Conservation (phyloP, 1,140 invertebrate genomes). For the Venturia canescens region DNA sequence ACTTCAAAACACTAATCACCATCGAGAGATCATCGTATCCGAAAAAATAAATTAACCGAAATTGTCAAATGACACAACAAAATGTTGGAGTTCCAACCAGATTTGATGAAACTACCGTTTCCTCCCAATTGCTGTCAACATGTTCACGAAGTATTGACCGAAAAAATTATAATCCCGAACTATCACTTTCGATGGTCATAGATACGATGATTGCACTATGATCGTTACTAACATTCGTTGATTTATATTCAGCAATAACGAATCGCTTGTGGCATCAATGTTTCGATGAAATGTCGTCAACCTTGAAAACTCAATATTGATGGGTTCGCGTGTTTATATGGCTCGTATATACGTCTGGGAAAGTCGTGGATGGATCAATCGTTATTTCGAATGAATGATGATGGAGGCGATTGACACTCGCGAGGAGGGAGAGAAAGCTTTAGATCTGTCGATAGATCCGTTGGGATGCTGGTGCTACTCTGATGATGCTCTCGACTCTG, state of each 20-base stretch:
- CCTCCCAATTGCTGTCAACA: no score
- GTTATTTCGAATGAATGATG: background rate
- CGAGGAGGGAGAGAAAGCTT: background rate
- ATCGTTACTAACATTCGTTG: no score
- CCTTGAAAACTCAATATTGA: constrained; percentile 1
- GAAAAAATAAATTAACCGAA: no score
- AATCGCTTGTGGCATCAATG: background rate
- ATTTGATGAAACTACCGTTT: no score
- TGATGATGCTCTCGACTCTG: constrained; percentile 18
- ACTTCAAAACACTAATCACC: no score
- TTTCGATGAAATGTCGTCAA: background rate
- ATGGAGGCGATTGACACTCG: constrained; percentile 9
- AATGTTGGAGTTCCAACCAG: no score
- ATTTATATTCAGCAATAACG: background rate
- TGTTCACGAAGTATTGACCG: no score
- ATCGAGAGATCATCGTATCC: no score
- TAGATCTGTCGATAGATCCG: constrained; percentile 37
- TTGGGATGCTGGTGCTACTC: constrained; percentile 16
- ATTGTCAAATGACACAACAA: no score
- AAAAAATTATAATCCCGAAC: no score
- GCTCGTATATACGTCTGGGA: background rate
- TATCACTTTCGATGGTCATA: no score
- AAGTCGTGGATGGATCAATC: constrained; percentile 22
- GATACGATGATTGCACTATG: no score
- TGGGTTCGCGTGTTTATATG: background rate